phyloP scores from a whole-genome alignment of 2,888 invertebrate species.

The Drosophila borborema region DNA sequence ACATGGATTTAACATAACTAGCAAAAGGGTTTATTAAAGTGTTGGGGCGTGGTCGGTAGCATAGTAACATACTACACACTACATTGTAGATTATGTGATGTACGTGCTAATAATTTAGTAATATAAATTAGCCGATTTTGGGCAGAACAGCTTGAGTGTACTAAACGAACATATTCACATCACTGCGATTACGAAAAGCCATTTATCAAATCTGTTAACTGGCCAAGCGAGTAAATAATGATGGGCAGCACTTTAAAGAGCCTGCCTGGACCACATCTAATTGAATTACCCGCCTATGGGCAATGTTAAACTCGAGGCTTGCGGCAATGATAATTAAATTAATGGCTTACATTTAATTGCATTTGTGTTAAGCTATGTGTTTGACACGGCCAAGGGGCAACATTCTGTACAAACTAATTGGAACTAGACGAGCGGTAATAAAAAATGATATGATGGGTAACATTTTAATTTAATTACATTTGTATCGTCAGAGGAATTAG shows the following conservation, averaged over 20 bases:
- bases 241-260: slow-evolving; percentile 12
- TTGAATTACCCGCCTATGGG: neutral
- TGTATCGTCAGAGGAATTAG: neutral
- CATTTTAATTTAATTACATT: slow-evolving; percentile 9
- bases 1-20: slow-evolving; percentile 67
- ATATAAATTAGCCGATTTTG: slow-evolving; percentile 43
- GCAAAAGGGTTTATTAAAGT: slow-evolving; percentile 64
- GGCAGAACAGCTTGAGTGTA: slow-evolving; percentile 13
- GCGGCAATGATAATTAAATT: slow-evolving; percentile 6
- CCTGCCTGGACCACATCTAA: neutral
- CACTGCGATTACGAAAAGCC: slow-evolving; percentile 2
- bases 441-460: slow-evolving; percentile 1
- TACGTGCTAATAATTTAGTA: slow-evolving; percentile 39
- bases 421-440: neutral
- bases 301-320: neutral
- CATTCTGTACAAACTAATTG: neutral
- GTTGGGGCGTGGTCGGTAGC: slow-evolving; percentile 27
- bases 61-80: slow-evolving; percentile 4
- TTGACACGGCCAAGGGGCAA: neutral
- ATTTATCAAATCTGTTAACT: slow-evolving; percentile 14
- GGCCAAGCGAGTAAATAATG: neutral
- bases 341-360: slow-evolving; percentile 10
- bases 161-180: neutral
- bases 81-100: slow-evolving; percentile 45
- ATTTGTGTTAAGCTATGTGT: slow-evolving; percentile 1